phyloP scores from a whole-genome alignment of 2,113 vertebrate genomes.

The Sialia sialis region DNA sequence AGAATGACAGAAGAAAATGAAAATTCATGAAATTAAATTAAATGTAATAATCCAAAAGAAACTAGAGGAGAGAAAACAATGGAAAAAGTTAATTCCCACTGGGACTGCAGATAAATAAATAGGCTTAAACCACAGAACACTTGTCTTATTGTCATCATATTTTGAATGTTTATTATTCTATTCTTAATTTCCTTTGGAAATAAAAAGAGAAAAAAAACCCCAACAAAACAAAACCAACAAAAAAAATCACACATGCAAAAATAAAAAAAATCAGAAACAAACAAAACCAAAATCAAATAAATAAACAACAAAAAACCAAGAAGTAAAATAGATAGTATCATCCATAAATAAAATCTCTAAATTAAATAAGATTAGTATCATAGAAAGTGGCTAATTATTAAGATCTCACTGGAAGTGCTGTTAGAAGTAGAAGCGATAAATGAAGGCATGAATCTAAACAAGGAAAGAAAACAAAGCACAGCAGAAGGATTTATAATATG shows the following conservation, averaged over 20 bases:
- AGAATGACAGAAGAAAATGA: neutral
- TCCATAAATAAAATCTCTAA: neutral
- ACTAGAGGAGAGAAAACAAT: neutral
- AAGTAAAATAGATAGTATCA: neutral
- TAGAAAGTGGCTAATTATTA: neutral
- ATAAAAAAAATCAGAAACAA: neutral
- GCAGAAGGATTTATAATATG: neutral
- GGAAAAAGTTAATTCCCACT: neutral
- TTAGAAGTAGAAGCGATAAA: neutral
- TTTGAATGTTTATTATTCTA: neutral
- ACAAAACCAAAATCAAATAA: neutral
- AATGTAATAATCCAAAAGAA: neutral
- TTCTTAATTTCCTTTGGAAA: neutral
- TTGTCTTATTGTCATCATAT: neutral
- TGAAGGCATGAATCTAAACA: neutral
- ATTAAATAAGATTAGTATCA: neutral
- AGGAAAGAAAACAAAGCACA: neutral
- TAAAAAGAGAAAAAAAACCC: rapidly evolving
- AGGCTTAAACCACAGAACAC: neutral
- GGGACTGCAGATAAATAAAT: neutral
- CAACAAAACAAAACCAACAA: neutral
- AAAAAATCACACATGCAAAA: neutral
- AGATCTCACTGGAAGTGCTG: neutral
- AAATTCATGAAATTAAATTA: neutral
- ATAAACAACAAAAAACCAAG: neutral